A percentile compares a stretch with the other conserved stretches of the same genome.
These are phyloP conservation scores for Amiota mariae DNA, from an alignment of 2,888 invertebrate genomes.

Conservation along the genomic window DNA sequence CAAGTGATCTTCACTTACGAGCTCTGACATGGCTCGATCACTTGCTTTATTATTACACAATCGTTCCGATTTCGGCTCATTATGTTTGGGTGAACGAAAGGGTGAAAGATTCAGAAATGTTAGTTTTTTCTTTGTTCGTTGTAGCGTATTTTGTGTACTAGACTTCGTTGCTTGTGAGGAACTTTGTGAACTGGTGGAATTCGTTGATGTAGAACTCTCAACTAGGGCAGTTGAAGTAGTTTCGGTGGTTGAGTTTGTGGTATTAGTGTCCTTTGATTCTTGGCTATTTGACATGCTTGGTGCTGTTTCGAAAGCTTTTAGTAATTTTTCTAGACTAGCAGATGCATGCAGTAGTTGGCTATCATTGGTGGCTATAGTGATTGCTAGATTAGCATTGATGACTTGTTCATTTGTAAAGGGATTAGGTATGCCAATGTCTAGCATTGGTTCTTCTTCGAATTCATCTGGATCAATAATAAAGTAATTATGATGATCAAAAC, in stretches of 20 bases:
- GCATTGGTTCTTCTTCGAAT: slow-evolving; percentile 58
- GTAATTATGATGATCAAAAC: slow-evolving; percentile 72
- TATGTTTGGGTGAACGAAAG: slow-evolving; percentile 59
- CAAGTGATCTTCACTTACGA: slow-evolving; percentile 65
- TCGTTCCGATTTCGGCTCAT: slow-evolving; percentile 35
- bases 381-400: slow-evolving; percentile 64
- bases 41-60: slow-evolving; percentile 34
- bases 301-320: slow-evolving; percentile 52
- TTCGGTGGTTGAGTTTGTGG: slow-evolving; percentile 51
- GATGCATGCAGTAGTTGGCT: slow-evolving; percentile 41
- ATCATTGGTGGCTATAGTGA: slow-evolving; percentile 38
- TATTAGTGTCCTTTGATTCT: slow-evolving; percentile 64
- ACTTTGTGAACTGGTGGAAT: slow-evolving; percentile 57
- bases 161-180: slow-evolving; percentile 48
- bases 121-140: slow-evolving; percentile 66
- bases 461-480: slow-evolving; percentile 72
- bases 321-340: slow-evolving; percentile 53
- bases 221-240: slow-evolving; percentile 68
- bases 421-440: slow-evolving; percentile 69
- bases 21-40: slow-evolving; percentile 63
- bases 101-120: slow-evolving; percentile 70
- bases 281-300: slow-evolving; percentile 68
- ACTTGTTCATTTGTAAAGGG: slow-evolving; percentile 68
- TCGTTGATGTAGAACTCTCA: slow-evolving; percentile 63
- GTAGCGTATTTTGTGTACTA: slow-evolving; percentile 54